A percentile compares a stretch with the other conserved stretches of the same genome.
phyloP scores from a whole-genome alignment of 2,797 vertebrate species.

The Acanthis flammea region DNA sequence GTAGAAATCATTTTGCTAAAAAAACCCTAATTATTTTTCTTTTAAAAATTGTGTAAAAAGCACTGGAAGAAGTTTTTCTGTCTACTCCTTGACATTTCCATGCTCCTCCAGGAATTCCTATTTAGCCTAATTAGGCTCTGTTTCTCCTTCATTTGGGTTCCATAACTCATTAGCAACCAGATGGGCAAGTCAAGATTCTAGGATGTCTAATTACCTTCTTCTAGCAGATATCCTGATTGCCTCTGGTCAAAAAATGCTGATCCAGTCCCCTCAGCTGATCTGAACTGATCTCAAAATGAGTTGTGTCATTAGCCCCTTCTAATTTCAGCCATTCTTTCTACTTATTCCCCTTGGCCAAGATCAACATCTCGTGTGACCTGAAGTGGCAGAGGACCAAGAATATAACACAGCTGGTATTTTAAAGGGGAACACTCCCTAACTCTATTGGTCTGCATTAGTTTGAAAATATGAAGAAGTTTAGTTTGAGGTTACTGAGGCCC shows the following conservation, averaged over 20 bases:
- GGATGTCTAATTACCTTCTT: constrained; percentile 67
- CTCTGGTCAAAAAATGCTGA: constrained; percentile 57
- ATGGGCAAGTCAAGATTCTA: constrained; percentile 56
- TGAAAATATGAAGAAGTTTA: neutral
- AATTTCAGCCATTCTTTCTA: constrained; percentile 26
- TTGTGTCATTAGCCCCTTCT: constrained; percentile 32
- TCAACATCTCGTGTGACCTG: neutral
- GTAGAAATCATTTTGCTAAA: neutral
- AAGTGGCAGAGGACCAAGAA: neutral
- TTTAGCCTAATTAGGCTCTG: constrained; percentile 61
- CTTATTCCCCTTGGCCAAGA: neutral
- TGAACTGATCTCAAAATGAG: constrained; percentile 43
- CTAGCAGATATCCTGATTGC: constrained; percentile 42
- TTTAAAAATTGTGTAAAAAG: neutral
- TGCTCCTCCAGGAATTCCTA: constrained; percentile 61
- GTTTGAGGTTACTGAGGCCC: neutral
- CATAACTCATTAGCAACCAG: constrained; percentile 69
- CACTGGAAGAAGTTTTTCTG: constrained; percentile 6
- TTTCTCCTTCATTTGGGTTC: constrained; percentile 53
- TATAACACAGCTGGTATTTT: neutral
- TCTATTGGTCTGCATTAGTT: neutral
- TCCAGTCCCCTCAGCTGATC: constrained; percentile 41
- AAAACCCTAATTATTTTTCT: neutral
- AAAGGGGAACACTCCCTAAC: neutral
- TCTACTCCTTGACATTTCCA: constrained; percentile 52